A percentile compares a stretch with the other conserved stretches of the same genome.
Conservation (phyloP, 2,113 vertebrate species). For the Periophthalmus modestus region DNA sequence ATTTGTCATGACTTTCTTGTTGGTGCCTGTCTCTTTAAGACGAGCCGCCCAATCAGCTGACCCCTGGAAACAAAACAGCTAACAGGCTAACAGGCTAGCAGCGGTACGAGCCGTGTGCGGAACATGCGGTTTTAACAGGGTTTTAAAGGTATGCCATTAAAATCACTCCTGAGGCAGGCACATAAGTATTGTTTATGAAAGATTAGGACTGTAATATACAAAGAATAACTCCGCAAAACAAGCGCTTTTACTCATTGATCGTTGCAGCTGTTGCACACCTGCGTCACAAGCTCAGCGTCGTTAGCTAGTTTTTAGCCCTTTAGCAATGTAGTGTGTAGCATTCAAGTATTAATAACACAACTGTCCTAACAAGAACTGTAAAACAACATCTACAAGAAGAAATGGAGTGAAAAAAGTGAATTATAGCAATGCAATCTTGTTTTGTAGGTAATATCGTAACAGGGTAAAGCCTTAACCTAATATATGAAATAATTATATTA, state of each 20-base stretch:
- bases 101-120: constrained; percentile 14
- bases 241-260: not conserved
- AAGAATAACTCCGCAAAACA: not conserved
- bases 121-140: not conserved
- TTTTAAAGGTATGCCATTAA: constrained; percentile 30
- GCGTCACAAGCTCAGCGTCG: not conserved
- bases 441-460: not conserved
- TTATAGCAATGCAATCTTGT: not conserved
- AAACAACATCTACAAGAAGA: not conserved
- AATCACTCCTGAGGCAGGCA: not conserved
- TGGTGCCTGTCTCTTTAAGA: constrained; percentile 1
- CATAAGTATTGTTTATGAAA: not conserved
- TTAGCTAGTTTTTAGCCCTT: not conserved
- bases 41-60: constrained; percentile 52
- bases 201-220: not conserved
- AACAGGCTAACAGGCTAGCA: constrained; percentile 27
- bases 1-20: not conserved
- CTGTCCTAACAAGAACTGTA: not conserved
- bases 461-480: not conserved
- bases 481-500: too few species aligned
- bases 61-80: constrained; percentile 36
- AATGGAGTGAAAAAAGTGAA: not conserved
- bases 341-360: not conserved
- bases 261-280: not conserved
- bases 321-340: not conserved